Evolutionary conservation across 53 echinoderm and acorn worm species (phyloP), one percentile per base, ranked within the genome.

Genomic region (Henricia sp.): DNA sequence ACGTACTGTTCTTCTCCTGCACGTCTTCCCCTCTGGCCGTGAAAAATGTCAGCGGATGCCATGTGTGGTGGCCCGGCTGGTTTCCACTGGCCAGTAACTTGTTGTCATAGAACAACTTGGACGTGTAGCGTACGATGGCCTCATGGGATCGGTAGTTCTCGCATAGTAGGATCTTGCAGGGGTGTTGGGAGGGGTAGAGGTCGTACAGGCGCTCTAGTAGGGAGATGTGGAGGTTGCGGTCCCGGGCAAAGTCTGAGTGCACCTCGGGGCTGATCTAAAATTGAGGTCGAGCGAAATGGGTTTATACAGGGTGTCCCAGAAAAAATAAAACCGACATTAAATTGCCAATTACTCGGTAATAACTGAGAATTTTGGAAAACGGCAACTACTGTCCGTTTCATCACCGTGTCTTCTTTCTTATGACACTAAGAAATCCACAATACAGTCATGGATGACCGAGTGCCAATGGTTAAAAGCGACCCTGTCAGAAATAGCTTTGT

Each of bases 81-180:
- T 92, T 92, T 65, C 97, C 97, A 14, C 90, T 90, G 50, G 87
- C 85, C 53, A 92, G 80, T 24, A 97, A 87, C 70, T 94, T 94
- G 66, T 75, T 88, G 24, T 94, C 97, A 35, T 97, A 97, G 73
- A 97, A 97, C 54, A 97, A 74, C 52, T 83, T 85, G 26, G 97
- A 97, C 68, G 97, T 94, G 89, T 92, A 97, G 14, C 86, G 89
- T 12, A 97, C 97, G 62, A 97, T 97, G 80, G 94, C 97, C 38
- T 97, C 92, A 30, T 97, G 89, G 42, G 97, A 97, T 52, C 97
- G 94, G 87, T 97, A 97, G 85, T 97, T 97, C 46, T 94, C 97
- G 32, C 97, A 97, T 41, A 97, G 94, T 1, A 97, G 90, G 68
- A 97, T 97, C 90, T 94, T 94, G 74, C 97, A 97, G 20, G 94